Evolutionary conservation across 2,888 invertebrate species (phyloP).

Genomic region (Tricholauxania praeusta): DNA sequence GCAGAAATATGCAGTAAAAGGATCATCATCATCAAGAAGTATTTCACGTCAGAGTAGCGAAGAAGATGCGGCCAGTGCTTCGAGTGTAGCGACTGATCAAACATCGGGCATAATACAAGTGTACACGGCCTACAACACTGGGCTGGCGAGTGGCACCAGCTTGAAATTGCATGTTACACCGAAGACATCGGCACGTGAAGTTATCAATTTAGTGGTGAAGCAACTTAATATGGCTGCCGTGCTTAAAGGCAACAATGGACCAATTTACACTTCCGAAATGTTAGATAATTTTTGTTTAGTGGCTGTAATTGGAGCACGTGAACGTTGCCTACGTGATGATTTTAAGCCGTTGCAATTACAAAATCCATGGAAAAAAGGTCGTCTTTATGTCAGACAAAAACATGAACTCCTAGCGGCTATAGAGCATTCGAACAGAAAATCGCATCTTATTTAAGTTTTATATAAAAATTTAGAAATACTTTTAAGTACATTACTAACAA

Average conservation of each 20-base stretch:
- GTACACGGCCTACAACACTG: constrained; percentile 96
- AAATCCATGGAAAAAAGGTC: constrained; percentile 95
- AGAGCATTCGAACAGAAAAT: constrained; percentile 88
- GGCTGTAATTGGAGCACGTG: constrained; percentile 94
- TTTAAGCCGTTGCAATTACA: constrained; percentile 93
- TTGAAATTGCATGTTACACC: constrained; percentile 94
- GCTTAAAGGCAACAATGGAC: constrained; percentile 86
- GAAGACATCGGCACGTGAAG: constrained; percentile 93
- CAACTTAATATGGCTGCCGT: constrained; percentile 95
- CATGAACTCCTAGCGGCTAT: constrained; percentile 90
- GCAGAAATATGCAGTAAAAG: constrained; percentile 46
- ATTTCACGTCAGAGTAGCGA: constrained; percentile 60
- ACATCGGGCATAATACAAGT: constrained; percentile 76
- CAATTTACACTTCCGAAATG: constrained; percentile 86
- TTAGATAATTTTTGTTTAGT: constrained; percentile 92
- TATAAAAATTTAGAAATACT: too few species aligned
- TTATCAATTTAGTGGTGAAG: constrained; percentile 94
- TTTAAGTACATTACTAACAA: too few species aligned
- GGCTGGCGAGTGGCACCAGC: constrained; percentile 91
- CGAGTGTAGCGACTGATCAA: constrained; percentile 54
- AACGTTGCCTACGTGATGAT: constrained; percentile 93
- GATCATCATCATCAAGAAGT: constrained; percentile 53
- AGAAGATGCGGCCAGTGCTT: constrained; percentile 59
- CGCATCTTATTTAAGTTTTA: constrained; percentile 66
- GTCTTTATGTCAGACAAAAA: constrained; percentile 91